Base-by-base conservation (phyloP, 2,113 vertebrate species). In the Cisticola juncidis region DNA sequence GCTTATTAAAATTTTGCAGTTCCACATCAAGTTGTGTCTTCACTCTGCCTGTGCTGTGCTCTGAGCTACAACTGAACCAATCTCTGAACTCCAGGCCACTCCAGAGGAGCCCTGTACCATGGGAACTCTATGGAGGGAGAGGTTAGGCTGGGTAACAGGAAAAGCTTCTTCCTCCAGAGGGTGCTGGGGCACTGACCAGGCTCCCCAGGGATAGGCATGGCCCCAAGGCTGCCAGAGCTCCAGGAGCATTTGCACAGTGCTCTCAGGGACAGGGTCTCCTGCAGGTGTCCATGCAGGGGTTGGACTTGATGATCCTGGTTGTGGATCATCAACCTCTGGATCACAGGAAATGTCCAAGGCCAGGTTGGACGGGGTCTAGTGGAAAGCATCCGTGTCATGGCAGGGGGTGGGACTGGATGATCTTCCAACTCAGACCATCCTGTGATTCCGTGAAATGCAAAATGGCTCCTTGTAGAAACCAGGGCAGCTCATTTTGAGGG, bases 231-330 rank as follows among this genome's bases (percentile, higher is more conserved):
- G 48, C 9, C 62, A 48, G 78, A 82, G 54, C 35, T 69, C 47
- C 25, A 36, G 35, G 18, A 54, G 35, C 0, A 0, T 89, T 68
- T 76, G 45, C 54, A 40, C 54, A n/a, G 0, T 0, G 0, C 45
- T 45, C 5, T 3, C 25, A 40, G 29, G 53, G 7, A 35, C 47
- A 40, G 4, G 11, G 22, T 69, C 21, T 38, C 23, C 11, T 64
- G 69, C 40, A 62, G 45, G 11, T 38, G n/a, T 68, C 38, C 2
- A 0, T 54, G n/a, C n/a, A 48, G n/a, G 21, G 14, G 9, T 31
- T 35, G 20, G 31, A 56, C n/a, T 42, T 7, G 6, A n/a, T 45
- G 33, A 36, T 56, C 42, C 42, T 48, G 35, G 26, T 6, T 77
- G 35, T 69, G 31, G 40, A 48, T 61, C 29, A 47, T 60, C 38